Evolutionary conservation across 2,113 vertebrate species (phyloP), one percentile per base, ranked within the genome.

Genomic region (Sciurus niger): DNA sequence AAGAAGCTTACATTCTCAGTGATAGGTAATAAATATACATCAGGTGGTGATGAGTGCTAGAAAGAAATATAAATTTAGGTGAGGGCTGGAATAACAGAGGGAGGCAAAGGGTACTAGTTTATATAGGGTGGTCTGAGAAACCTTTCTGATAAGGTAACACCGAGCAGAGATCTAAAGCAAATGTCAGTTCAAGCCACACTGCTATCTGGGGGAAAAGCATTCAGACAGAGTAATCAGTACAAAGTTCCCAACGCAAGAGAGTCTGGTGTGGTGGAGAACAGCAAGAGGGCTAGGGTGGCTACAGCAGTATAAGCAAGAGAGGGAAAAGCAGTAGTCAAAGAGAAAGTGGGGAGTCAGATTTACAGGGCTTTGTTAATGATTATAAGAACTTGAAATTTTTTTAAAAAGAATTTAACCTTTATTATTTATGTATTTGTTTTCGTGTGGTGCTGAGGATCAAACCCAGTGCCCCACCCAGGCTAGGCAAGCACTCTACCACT

Each of bases 221-320:
- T 16, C 60, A 88, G 67, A 37, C 51, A 86, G n/a, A 82, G 16
- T 51, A 92, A 79, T 48, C 58, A 92, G 82, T 67, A 78, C 70
- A 79, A 96, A 95, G 86, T 87, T 65, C 63, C 65, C 87, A n/a
- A 34, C 70, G 40, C 86, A 93, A 93, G 40, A 84, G 22, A 28
- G 22, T 58, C 32, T 89, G 65, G 34, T 40, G 30, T 84, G 70
- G 58, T 24, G 32, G 13, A 89, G 48, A 32, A 73, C 6, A 93
- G 40, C 74, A 55, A 89, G 25, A 6, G 67, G 30, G 46, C 63
- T 68, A 79, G 46, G 28, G 37, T 40, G 24, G 46, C 51, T 40
- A 83, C 10, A 58, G 55, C 17, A 83, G 4, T 94, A n/a, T 63
- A 20, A 87, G 63, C 11, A 51, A 34, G 17, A 88, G 16, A 77